Evolutionary conservation across 2,888 invertebrate genomes (phyloP), one percentile per base, ranked within the genome.

Genomic region (Eristalis intricaria): DNA sequence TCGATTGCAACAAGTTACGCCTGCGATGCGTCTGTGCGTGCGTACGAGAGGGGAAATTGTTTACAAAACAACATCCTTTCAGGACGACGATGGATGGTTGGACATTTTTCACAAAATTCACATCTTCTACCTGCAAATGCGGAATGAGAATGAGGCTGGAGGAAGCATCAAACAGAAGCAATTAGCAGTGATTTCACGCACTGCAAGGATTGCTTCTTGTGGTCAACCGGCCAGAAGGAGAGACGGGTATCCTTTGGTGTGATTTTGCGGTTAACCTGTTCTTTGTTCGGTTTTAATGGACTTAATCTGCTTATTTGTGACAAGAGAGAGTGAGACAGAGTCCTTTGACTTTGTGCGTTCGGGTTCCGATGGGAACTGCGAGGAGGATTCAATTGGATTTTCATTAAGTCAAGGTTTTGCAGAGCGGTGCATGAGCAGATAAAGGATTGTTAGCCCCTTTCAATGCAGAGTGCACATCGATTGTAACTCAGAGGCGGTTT

Each of bases 121-220:
- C 56, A n/a, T 65, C 43, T 19, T 19, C 79, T 87, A 84, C 79
- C 87, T 84, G 79, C 19, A 13, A 65, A 77, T 64, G 60, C 71
- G 78, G 65, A 74, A 32, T 43, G 64, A 22, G 58, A 68, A 40
- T 43, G 65, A 22, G 56, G 61, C 26, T n/a, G 75, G 26, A 61
- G 60, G 43, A 56, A 13, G 15, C 74, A 82, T 70, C 32, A 58
- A 63, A 82, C 29, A 61, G 13, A 60, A 70, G 73, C 71, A 87
- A 87, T 87, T 87, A 87, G 87, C 84, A 87, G 76, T 84, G 80
- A 87, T 84, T 87, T 87, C 84, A 87, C 80, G 84, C 87, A 76
- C 70, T 66, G 75, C 71, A 71, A 83, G 83, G 78, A 83, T 83
- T 71, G 69, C 65, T 60, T 76, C 56, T 79, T 80, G 84, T 73